Evolutionary conservation across 2,113 vertebrate genomes (phyloP).

Genomic region (Nanger granti): DNA sequence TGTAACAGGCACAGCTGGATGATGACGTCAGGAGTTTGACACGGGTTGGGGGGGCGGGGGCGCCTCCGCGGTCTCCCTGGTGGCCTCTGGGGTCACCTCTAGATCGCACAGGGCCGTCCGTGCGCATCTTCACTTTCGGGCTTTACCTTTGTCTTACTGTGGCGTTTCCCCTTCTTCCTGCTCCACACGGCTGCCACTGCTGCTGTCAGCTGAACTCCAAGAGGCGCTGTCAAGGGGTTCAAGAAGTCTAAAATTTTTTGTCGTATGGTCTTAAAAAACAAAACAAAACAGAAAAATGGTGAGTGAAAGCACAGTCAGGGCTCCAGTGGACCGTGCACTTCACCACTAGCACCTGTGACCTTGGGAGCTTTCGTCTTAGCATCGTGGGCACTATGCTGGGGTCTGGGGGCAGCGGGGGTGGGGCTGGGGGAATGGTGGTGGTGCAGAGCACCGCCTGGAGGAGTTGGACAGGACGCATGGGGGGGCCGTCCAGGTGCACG

Average conservation of each 20-base stretch:
- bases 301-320: neutral
- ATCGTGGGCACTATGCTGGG: rapidly evolving
- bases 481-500: neutral
- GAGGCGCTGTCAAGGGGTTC: constrained; percentile 86
- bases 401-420: rapidly evolving
- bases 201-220: constrained; percentile 89
- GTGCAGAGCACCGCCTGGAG: neutral
- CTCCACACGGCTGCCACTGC: constrained; percentile 92
- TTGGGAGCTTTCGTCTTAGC: rapidly evolving
- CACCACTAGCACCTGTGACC: rapidly evolving
- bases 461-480: rapidly evolving
- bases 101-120: rapidly evolving
- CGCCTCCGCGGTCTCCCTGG: rapidly evolving
- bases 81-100: rapidly evolving
- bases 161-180: constrained; percentile 83
- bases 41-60: neutral
- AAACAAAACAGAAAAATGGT: neutral
- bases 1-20: neutral
- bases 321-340: rapidly evolving
- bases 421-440: neutral
- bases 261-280: constrained; percentile 82
- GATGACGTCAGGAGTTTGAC: rapidly evolving
- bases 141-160: constrained; percentile 86
- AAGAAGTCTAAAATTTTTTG: constrained; percentile 92
- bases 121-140: rapidly evolving